These are phyloP conservation scores for Pedetes capensis DNA, from an alignment of 2,113 vertebrate species.

Conservation along the genomic window DNA sequence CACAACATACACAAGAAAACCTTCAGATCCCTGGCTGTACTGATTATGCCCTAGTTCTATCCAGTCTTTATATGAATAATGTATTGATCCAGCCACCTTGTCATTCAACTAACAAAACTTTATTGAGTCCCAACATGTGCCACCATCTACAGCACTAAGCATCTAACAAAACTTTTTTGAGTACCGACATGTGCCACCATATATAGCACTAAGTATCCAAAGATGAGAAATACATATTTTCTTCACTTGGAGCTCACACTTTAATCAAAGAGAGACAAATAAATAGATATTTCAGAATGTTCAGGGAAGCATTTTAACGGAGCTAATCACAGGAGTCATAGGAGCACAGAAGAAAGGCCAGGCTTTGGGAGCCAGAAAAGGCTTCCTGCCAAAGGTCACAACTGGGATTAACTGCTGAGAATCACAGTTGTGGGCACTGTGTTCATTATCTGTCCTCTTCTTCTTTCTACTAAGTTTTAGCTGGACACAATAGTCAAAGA, in stretches of 20 bases:
- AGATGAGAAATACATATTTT: constrained; percentile 2
- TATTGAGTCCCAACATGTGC: background rate
- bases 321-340: background rate
- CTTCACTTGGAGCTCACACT: background rate
- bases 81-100: background rate
- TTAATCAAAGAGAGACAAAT: constrained; percentile 3
- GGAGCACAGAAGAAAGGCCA: background rate
- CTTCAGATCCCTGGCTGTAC: background rate
- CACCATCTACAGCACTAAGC: background rate
- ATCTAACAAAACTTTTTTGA: too few species aligned
- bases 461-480: background rate
- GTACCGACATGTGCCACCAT: background rate
- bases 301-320: constrained; percentile 6
- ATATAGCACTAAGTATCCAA: background rate
- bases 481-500: background rate
- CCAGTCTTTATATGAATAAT: background rate
- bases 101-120: constrained; percentile 1
- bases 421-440: background rate
- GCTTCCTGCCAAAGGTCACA: background rate
- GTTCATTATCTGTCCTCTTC: background rate
- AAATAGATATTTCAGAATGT: background rate
- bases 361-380: background rate
- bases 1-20: constrained; percentile 2
- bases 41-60: background rate
- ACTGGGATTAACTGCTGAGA: background rate